phyloP scores from a whole-genome alignment of 1,140 invertebrate species.

The Mya arenaria region DNA sequence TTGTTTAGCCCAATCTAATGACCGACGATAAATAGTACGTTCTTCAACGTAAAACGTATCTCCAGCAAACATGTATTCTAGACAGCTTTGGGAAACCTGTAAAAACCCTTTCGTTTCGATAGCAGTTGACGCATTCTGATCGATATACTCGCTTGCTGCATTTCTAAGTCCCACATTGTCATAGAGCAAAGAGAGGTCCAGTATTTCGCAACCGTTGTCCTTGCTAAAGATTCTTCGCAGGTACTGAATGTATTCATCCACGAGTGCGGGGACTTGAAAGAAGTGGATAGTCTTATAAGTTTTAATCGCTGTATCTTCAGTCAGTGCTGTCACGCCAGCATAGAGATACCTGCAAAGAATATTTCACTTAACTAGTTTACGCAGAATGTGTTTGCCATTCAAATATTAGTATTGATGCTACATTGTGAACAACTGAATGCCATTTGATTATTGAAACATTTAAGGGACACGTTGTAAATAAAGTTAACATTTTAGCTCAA shows the following conservation, averaged over 20 bases:
- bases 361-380: too few species aligned
- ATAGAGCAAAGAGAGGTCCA: neutral
- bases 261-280: neutral
- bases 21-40: neutral
- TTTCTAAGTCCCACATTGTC: neutral
- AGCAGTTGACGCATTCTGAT: neutral
- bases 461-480: too few species aligned
- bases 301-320: too few species aligned
- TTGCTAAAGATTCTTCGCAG: neutral
- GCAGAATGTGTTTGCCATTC: too few species aligned
- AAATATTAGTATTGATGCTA: too few species aligned
- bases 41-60: conserved; percentile 10
- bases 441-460: too few species aligned
- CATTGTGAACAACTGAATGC: too few species aligned
- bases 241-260: neutral
- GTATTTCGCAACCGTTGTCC: neutral
- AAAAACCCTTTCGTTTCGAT: neutral
- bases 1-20: neutral
- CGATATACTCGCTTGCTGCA: neutral
- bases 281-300: neutral
- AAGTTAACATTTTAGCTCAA: too few species aligned
- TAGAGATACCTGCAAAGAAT: too few species aligned
- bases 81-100: neutral
- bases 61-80: neutral
- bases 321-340: too few species aligned